Base-by-base conservation (phyloP, 2,888 invertebrate genomes). In the Harpalus rufipes region DNA sequence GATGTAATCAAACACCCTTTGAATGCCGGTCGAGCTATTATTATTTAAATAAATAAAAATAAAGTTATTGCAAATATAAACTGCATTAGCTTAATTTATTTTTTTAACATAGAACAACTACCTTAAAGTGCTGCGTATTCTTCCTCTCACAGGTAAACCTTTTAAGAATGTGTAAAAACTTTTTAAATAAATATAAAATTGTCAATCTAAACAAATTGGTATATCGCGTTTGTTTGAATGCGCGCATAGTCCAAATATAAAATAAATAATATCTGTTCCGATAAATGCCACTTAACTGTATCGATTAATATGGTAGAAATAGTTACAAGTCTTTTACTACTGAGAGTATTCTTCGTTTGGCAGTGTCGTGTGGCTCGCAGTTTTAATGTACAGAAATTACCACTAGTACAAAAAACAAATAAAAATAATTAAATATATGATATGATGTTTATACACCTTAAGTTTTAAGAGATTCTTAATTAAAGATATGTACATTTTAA, bases 281-380 rank as follows among this genome's bases (percentile, higher is more conserved):
- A 14, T 51, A 58, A 56, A 83, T 65, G 84, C 84, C 84, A 84
- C 84, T 78, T 84, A 84, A 51, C 65, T 78, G 32, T 32, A 84
- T 68, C 44, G 41, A 51, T 56, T 32, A 78, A 84, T 84, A 84
- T 61, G 44, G n/a, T 80, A 79, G 68, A 72, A 21, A 78, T 79
- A 44, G 16, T 74, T 86, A 84, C 44, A 76, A 68, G 51, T 78
- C 32, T 68, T 68, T 76, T 82, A 74, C 79, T 81, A 74, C 41
- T 44, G 81, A 84, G 85, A 85, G 85, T 86, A 85, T 32, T 32
- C 32, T 84, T 68, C 85, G 78, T 85, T 87, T 90, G 90, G 90
- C 90, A 90, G 90, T 90, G 90, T 88, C 87, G 87, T 87, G 90
- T 90, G 90, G 90, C 90, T 90, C 86, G 86, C 87, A 88, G 86